A percentile compares a stretch with the other conserved stretches of the same genome.
Evolutionary conservation across 2,113 vertebrate genomes (phyloP).

Genomic region (Festucalex cinctus): DNA sequence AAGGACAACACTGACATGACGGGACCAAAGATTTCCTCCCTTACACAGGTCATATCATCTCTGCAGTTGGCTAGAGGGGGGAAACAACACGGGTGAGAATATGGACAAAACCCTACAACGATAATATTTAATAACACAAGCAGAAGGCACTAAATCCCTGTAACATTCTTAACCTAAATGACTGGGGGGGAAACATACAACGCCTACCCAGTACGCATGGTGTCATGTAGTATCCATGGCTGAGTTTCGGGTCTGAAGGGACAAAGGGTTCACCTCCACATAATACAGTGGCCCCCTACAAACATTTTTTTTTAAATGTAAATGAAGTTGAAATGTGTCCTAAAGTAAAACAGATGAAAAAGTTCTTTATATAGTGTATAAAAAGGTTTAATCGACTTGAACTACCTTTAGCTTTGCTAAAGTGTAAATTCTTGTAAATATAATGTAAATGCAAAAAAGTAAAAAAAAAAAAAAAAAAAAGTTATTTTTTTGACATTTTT

Average conservation of each 20-base stretch:
- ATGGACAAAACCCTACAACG: not conserved
- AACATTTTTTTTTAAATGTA: not conserved
- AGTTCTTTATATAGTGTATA: no score
- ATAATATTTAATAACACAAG: not conserved
- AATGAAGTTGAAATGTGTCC: not conserved
- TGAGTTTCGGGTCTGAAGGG: slow-evolving; percentile 84
- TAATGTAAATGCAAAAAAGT: no score
- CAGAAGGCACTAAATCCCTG: not conserved
- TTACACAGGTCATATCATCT: slow-evolving; percentile 92
- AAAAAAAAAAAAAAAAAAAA: no score
- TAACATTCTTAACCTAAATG: not conserved
- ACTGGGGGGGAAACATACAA: not conserved
- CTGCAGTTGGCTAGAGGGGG: slow-evolving; percentile 77
- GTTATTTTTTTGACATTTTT: no score
- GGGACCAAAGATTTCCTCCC: slow-evolving; percentile 97
- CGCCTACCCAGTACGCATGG: slow-evolving; percentile 88
- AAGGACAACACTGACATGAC: slow-evolving; percentile 95
- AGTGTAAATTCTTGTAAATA: no score
- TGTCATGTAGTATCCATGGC: slow-evolving; percentile 86
- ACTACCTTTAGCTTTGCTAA: no score
- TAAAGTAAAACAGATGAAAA: no score
- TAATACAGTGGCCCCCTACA: slow-evolving; percentile 85
- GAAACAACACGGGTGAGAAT: not conserved
- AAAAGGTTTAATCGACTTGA: no score
- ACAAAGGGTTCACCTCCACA: slow-evolving; percentile 83